Conservation (phyloP, 2,888 invertebrate genomes). For the Agrotis exclamationis region DNA sequence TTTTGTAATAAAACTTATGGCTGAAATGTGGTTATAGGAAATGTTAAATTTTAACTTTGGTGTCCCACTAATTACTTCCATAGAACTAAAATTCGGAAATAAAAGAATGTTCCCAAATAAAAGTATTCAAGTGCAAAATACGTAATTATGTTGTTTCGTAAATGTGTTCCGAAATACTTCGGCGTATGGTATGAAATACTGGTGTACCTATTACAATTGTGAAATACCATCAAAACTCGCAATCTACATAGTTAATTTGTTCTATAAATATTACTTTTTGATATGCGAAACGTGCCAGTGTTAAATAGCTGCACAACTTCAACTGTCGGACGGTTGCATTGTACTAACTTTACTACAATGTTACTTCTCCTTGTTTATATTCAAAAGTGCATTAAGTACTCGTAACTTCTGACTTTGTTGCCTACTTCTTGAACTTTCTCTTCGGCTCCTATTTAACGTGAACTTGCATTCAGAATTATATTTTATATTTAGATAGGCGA, state of each 20-base stretch:
- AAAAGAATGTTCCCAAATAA: too few relatives aligned
- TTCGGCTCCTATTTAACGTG: slow-evolving; percentile 51
- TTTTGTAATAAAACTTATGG: too few relatives aligned
- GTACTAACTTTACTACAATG: slow-evolving; percentile 70
- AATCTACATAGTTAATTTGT: slow-evolving; percentile 33
- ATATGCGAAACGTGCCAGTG: slow-evolving; percentile 53
- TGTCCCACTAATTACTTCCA: too few relatives aligned
- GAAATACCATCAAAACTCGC: slow-evolving; percentile 22
- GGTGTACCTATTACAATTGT: not conserved
- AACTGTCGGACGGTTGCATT: slow-evolving; percentile 63
- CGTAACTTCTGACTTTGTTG: slow-evolving; percentile 73
- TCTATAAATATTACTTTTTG: slow-evolving; percentile 47
- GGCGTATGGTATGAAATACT: not conserved
- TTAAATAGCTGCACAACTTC: slow-evolving; percentile 58
- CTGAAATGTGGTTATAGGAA: too few relatives aligned
- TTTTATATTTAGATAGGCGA: slow-evolving; percentile 35
- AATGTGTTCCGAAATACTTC: not conserved
- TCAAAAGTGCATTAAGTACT: slow-evolving; percentile 78
- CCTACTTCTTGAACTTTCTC: slow-evolving; percentile 64
- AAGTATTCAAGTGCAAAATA: not conserved
- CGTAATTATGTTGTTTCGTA: not conserved
- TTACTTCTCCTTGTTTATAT: slow-evolving; percentile 75
- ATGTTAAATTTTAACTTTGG: too few relatives aligned
- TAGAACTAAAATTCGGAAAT: too few relatives aligned
- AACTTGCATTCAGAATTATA: slow-evolving; percentile 49